Evolutionary conservation across 2,888 invertebrate species (phyloP).

Genomic region (Scaptomyza parva): DNA sequence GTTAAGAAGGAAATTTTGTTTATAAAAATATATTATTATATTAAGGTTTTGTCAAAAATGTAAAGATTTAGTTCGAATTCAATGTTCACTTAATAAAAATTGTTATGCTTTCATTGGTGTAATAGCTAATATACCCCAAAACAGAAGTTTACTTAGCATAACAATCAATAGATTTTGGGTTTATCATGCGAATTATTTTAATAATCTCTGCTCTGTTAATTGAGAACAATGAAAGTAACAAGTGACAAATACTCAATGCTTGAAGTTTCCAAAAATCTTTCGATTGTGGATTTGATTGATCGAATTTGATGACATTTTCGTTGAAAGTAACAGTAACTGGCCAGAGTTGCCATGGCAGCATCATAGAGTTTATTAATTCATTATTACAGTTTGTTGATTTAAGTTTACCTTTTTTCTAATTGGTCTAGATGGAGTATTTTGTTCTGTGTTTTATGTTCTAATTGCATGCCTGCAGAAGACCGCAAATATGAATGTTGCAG

Average conservation of each 20-base stretch:
- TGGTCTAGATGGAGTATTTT: conserved; percentile 19
- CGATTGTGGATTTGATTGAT: conserved; percentile 53
- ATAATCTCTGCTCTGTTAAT: conserved; percentile 49
- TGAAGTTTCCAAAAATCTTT: background rate
- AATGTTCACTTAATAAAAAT: no score
- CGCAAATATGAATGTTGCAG: conserved; percentile 50
- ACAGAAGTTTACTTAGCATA: background rate
- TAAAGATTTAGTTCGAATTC: background rate
- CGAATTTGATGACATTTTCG: conserved; percentile 36
- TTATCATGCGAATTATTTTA: conserved; percentile 74
- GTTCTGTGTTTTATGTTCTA: conserved; percentile 8
- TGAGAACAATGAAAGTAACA: conserved; percentile 19
- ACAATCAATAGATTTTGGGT: background rate
- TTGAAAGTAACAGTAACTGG: conserved; percentile 14
- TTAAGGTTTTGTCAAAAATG: no score
- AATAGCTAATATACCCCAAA: background rate
- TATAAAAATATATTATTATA: no score
- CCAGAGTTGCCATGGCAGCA: conserved; percentile 34
- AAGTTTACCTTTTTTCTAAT: conserved; percentile 28
- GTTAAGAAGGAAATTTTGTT: no score
- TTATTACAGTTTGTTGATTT: conserved; percentile 20
- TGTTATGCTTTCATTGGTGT: background rate
- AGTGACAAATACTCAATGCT: no score
- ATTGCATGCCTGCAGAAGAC: conserved; percentile 29
- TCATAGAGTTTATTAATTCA: conserved; percentile 40